These are phyloP conservation scores for Tipula confusa DNA, from an alignment of 2,888 invertebrate genomes.

Conservation along the genomic window DNA sequence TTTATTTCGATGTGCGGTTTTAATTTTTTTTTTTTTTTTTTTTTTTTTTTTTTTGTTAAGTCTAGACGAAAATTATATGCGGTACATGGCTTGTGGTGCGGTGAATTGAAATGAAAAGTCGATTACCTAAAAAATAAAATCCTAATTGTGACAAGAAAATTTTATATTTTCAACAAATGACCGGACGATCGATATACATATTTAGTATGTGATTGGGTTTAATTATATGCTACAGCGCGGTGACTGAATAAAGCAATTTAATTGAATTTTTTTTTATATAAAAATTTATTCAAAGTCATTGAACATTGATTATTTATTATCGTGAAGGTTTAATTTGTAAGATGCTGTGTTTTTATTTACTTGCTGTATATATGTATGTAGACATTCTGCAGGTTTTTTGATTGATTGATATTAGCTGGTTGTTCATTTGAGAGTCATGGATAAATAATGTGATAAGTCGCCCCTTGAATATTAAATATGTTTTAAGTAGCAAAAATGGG, in stretches of 20 bases:
- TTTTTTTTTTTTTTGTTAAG: too few relatives aligned
- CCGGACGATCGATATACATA: background rate
- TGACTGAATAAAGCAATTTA: background rate
- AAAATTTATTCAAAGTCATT: background rate
- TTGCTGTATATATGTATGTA: background rate
- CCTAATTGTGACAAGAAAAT: background rate
- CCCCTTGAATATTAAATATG: background rate
- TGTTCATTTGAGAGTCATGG: background rate
- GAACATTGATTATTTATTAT: background rate
- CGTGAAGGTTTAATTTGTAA: slow-evolving; percentile 1
- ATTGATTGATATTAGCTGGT: slow-evolving; percentile 12
- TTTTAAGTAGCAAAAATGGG: background rate
- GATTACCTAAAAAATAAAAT: too few relatives aligned
- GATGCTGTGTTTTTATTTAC: background rate
- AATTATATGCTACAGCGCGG: background rate
- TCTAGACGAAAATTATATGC: background rate
- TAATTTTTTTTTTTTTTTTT: too few relatives aligned
- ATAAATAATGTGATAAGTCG: background rate
- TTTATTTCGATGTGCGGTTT: background rate
- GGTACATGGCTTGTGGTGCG: background rate
- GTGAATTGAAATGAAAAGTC: too few relatives aligned
- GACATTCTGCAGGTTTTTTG: background rate
- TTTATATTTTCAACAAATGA: background rate
- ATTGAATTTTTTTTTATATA: background rate
- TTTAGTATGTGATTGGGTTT: too few relatives aligned